Base-by-base conservation (phyloP, 2,113 vertebrate species). In the Orycteropus afer region DNA sequence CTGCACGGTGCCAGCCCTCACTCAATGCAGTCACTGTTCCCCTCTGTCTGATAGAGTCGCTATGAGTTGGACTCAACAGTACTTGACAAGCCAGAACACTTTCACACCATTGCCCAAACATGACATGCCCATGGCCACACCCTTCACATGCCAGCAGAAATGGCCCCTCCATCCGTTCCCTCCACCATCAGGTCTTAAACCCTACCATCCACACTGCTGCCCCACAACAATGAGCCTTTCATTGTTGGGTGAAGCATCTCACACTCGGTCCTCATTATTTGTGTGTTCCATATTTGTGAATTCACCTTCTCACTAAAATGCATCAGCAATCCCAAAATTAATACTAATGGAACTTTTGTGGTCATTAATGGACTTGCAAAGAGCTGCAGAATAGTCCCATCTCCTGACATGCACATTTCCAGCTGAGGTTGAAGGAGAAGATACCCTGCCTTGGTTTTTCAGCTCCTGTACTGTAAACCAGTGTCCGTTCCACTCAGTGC, bases 221-320 rank as follows among this genome's bases (percentile, higher is more conserved):
- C 13, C 42, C 5, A 5, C 61, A 14, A 0, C 3, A 0, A 22
- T 2, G 27, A 49, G 9, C 13, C 1, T 47, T 32, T 49, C 14
- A 37, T 49, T 8, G 0, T 6, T 0, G 0, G 1, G 3, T 14
- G 1, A n/a, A n/a, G 49, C 8, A 0, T 12, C 27, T 8, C 29
- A 9, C 29, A 23, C 3, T 34, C 29, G 5, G 63, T 34, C 63
- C 63, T 65, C 32, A 15, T 34, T 32, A 34, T 65, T 65, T 34
- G 32, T 8, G 32, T 12, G 63, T 65, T 65, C 51, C 17, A n/a
- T n/a, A n/a, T 34, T 65, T 65, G 29, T 34, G 12, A 65, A 8
- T 65, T 14, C 63, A 34, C 32, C 32, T 65, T 65, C 63, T 65
- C 23, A 65, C 63, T 34, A 34, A 65, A 34, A 53, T 13, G 51